Conservation (phyloP, 2,113 vertebrate species). For the Trichechus manatus region DNA sequence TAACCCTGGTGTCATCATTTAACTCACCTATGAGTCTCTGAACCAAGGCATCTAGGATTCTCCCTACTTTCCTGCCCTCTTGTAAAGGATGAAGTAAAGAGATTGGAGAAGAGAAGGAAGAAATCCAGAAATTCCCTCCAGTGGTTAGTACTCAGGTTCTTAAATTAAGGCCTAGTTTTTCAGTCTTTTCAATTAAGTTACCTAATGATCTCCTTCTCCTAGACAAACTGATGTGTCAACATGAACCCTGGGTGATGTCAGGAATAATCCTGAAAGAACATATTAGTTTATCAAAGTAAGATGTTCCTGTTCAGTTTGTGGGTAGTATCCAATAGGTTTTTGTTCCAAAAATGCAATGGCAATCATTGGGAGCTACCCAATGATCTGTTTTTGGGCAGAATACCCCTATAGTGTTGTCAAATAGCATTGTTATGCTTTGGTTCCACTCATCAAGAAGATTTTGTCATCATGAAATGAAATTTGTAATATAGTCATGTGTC, state of each 20-base stretch:
- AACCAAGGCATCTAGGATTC: neutral
- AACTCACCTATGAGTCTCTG: neutral
- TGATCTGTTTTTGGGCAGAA: neutral
- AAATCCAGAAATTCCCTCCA: neutral
- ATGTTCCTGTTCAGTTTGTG: neutral
- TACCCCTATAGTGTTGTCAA: neutral
- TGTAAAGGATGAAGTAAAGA: neutral
- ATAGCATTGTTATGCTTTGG: neutral
- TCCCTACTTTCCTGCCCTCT: neutral
- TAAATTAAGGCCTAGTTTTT: neutral
- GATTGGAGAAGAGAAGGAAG: neutral
- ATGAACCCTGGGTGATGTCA: neutral
- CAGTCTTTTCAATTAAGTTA: neutral
- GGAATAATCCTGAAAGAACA: neutral
- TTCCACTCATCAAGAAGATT: neutral
- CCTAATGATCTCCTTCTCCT: neutral
- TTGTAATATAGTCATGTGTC: neutral
- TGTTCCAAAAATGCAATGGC: neutral
- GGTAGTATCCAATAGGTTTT: neutral
- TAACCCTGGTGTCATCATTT: neutral
- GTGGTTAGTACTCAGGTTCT: neutral
- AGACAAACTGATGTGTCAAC: neutral
- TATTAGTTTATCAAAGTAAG: neutral
- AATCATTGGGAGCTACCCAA: neutral
- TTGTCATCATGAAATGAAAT: neutral